Conservation (phyloP, 1,140 invertebrate species). For the Nomia melanderi region DNA sequence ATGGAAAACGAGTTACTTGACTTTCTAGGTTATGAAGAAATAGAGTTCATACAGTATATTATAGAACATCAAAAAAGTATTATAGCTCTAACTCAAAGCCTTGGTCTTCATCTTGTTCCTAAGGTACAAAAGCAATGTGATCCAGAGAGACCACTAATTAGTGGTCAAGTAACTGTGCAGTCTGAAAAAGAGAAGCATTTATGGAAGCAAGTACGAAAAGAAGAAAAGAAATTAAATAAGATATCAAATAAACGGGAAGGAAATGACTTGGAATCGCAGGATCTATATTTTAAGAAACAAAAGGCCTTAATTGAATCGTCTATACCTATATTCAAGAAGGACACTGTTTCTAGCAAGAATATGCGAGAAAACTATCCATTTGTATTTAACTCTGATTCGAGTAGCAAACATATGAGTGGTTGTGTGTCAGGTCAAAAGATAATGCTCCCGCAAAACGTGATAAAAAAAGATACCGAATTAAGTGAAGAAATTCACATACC, state of each 20-base stretch:
- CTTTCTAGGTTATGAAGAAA: constrained; percentile 91
- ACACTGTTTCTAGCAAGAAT: constrained; percentile 48
- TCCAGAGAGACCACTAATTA: constrained; percentile 73
- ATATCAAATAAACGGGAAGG: constrained; percentile 82
- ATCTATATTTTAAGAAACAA: constrained; percentile 79
- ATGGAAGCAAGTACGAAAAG: constrained; percentile 91
- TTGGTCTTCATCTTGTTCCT: constrained; percentile 37
- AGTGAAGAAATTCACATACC: constrained; percentile 96
- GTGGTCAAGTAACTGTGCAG: constrained; percentile 90
- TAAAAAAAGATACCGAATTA: constrained; percentile 85
- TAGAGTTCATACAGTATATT: constrained; percentile 91
- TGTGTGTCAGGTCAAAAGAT: constrained; percentile 91
- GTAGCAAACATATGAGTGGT: constrained; percentile 86
- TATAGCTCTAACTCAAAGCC: constrained; percentile 68
- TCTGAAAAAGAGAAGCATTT: constrained; percentile 92
- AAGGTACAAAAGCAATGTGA: constrained; percentile 74
- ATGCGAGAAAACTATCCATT: constrained; percentile 87
- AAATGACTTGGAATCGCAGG: constrained; percentile 76
- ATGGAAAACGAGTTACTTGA: constrained; percentile 95
- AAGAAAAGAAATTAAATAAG: constrained; percentile 91
- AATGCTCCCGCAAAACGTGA: constrained; percentile 89
- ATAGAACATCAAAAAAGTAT: constrained; percentile 87
- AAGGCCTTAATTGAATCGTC: constrained; percentile 76
- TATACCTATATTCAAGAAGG: constrained; percentile 76
- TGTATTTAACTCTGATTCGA: constrained; percentile 90